Conservation (phyloP, 2,797 vertebrate species). For the Notoglanidium macrostoma region DNA sequence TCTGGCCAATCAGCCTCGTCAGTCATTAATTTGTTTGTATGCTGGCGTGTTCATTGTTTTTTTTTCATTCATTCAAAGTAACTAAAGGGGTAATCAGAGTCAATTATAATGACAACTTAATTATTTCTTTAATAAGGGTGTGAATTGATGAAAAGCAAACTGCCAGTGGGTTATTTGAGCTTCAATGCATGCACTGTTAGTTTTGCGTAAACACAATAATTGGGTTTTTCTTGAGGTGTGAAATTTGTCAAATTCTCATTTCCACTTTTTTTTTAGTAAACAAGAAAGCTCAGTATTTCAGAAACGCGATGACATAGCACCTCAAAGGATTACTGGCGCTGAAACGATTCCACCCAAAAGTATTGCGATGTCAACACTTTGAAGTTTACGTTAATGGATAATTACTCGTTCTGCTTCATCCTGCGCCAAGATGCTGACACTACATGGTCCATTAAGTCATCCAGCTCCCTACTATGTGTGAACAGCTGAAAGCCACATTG, state of each 20-base stretch:
- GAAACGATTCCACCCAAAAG: slow-evolving; percentile 40
- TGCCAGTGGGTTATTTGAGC: slow-evolving; percentile 20
- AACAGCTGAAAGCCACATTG: slow-evolving; percentile 47
- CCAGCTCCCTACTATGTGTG: slow-evolving; percentile 34
- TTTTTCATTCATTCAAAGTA: not conserved
- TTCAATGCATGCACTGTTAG: slow-evolving; percentile 49
- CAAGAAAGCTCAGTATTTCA: slow-evolving; percentile 33
- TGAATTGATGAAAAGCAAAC: slow-evolving; percentile 52
- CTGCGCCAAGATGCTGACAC: slow-evolving; percentile 38
- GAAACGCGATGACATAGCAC: slow-evolving; percentile 42
- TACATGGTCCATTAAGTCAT: slow-evolving; percentile 47
- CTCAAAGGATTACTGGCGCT: slow-evolving; percentile 42
- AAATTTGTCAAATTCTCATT: slow-evolving; percentile 44
- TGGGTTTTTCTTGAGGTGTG: slow-evolving; percentile 48
- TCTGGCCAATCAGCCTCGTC: not conserved
- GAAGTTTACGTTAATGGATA: slow-evolving; percentile 47
- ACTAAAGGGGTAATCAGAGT: not conserved
- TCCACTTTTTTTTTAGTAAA: not conserved
- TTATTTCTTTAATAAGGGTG: slow-evolving; percentile 37
- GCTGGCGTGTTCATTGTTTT: not conserved
- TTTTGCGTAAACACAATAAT: slow-evolving; percentile 41
- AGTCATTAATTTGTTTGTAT: not conserved
- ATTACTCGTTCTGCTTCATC: slow-evolving; percentile 37
- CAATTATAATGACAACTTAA: slow-evolving; percentile 44
- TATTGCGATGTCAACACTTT: slow-evolving; percentile 45